Evolutionary conservation across 2,797 vertebrate genomes (phyloP).

Genomic region (Gila robusta): DNA sequence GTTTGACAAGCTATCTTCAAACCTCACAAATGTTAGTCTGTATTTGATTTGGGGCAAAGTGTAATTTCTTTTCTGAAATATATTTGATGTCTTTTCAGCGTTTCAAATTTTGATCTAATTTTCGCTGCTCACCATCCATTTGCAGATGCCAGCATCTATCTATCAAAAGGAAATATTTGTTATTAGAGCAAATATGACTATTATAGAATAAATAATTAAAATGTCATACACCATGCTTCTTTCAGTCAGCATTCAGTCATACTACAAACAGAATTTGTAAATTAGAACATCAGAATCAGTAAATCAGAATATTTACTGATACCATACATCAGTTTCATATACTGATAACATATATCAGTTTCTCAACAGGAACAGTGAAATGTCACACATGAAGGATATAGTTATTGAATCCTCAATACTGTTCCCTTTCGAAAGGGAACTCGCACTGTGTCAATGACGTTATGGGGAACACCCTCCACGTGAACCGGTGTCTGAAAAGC

Average conservation of each 20-base stretch:
- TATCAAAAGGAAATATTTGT: slow-evolving; percentile 32
- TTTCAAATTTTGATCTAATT: slow-evolving; percentile 16
- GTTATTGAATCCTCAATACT: too few species aligned
- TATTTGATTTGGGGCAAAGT: neutral
- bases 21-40: neutral
- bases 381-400: neutral
- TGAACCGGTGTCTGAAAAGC: too few species aligned
- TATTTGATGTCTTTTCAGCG: neutral
- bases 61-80: slow-evolving; percentile 9
- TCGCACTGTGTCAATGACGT: too few species aligned
- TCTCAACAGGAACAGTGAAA: neutral
- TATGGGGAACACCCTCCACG: too few species aligned
- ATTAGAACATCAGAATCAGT: too few species aligned
- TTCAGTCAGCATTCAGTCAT: neutral
- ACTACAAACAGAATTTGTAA: neutral
- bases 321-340: neutral
- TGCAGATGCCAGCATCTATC: slow-evolving; percentile 23
- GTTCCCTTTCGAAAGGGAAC: too few species aligned
- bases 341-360: neutral
- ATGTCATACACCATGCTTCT: slow-evolving; percentile 22
- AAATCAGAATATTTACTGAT: neutral
- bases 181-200: slow-evolving; percentile 10
- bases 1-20: neutral
- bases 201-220: slow-evolving; percentile 46
- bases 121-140: neutral